Evolutionary conservation across 2,888 invertebrate species (phyloP).

Genomic region (Harmothoe impar): DNA sequence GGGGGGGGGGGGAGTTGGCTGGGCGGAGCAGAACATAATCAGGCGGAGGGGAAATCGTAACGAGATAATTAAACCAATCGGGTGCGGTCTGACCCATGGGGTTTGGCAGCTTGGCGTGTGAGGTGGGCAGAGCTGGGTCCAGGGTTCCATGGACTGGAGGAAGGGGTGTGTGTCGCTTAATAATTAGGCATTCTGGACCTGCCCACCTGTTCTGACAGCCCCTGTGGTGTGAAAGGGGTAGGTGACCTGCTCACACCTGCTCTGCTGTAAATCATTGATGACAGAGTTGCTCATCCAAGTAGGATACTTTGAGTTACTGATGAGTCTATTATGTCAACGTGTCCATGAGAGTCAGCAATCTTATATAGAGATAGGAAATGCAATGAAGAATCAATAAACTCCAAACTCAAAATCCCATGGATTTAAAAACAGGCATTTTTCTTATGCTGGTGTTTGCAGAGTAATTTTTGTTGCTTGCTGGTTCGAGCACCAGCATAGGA

Average conservation of each 20-base stretch:
- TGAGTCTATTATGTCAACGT: too few relatives aligned
- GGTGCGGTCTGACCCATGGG: background rate
- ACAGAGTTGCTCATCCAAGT: too few relatives aligned
- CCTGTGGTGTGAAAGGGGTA: background rate
- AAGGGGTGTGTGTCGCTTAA: background rate
- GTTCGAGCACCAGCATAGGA: too few relatives aligned
- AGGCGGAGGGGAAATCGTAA: background rate
- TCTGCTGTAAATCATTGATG: background rate
- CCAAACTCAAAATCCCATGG: too few relatives aligned
- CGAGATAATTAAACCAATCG: constrained; percentile 21
- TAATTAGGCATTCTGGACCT: background rate
- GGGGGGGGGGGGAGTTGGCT: background rate
- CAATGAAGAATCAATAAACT: too few relatives aligned
- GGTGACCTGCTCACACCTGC: background rate
- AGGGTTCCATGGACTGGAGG: background rate
- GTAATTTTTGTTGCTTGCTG: too few relatives aligned
- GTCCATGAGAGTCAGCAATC: too few relatives aligned
- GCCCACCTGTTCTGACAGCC: background rate
- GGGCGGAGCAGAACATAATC: constrained; percentile 11
- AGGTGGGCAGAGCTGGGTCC: background rate
- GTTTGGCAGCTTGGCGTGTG: background rate
- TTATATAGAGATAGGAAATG: too few relatives aligned
- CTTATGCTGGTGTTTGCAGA: too few relatives aligned
- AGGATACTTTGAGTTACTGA: too few relatives aligned
- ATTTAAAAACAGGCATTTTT: too few relatives aligned